Evolutionary conservation across 2,113 vertebrate genomes (phyloP).

Genomic region (Indicator indicator): DNA sequence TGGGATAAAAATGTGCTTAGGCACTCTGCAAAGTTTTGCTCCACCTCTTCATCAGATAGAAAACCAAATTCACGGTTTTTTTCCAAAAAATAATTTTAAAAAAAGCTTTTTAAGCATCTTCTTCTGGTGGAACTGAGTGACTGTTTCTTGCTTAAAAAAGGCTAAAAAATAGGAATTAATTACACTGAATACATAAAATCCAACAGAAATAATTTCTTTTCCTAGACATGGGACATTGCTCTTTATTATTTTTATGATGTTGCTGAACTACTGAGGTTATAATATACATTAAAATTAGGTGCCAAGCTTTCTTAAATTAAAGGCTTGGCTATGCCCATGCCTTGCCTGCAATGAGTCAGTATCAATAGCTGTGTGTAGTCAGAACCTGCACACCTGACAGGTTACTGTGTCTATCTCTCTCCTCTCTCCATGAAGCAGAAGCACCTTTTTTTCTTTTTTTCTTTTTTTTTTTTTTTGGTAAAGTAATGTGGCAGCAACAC

Average conservation of each 20-base stretch:
- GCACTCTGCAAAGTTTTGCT: background rate
- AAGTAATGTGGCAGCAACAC: background rate
- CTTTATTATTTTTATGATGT: constrained; percentile 65
- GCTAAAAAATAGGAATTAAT: constrained; percentile 21
- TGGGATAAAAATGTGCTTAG: background rate
- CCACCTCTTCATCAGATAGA: background rate
- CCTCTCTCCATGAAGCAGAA: background rate
- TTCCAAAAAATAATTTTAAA: background rate
- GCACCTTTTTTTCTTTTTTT: background rate
- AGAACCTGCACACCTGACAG: background rate
- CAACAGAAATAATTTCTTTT: constrained; percentile 16
- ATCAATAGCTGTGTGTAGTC: background rate
- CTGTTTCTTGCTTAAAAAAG: background rate
- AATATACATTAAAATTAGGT: background rate
- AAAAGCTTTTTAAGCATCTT: background rate
- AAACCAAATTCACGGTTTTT: background rate
- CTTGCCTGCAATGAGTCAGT: background rate
- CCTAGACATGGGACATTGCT: constrained; percentile 57
- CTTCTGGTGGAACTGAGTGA: background rate
- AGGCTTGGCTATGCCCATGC: background rate
- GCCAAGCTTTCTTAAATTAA: background rate
- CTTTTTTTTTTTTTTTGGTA: background rate
- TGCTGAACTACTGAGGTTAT: constrained; percentile 38
- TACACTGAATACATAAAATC: background rate
- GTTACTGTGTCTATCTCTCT: background rate